Base-by-base conservation (phyloP, 2,113 vertebrate species). In the Chaenocephalus aceratus region DNA sequence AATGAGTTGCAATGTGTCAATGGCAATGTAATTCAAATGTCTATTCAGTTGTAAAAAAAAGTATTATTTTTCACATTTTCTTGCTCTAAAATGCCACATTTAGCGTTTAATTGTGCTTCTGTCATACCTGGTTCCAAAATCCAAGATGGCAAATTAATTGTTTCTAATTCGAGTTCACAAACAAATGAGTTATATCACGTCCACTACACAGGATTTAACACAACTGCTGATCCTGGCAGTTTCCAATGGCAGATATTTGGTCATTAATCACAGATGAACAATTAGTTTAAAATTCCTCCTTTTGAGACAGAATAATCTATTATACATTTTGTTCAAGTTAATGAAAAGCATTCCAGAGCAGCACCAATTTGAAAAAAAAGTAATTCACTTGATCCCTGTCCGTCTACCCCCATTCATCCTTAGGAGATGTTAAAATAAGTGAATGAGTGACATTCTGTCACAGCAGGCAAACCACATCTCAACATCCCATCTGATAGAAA, bases 331-430 rank as follows among this genome's bases (percentile, higher is more conserved):
- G 21, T 26, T 30, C 18, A 60, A 10, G 45, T 48, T 49, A 36
- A 61, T 63, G 60, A 1, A 0, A 48, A 44, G 48, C 72, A 57
- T 63, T 80, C 75, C 23, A 48, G 61, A 18, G 21, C 56, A 83
- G 53, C 52, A 66, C 8, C 65, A 79, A 30, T 30, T 4, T 4
- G 26, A 30, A 4, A 30, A 45, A 75, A 21, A 5, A 63, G 15
- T 66, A n/a, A 72, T 85, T 74, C 54, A 86, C 59, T 48, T 68
- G 53, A 76, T 84, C 36, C 51, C 59, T 73, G 64, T 72, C 74
- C 72, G 58, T 80, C 73, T 12, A 68, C 48, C 73, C 16, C 44
- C 46, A 1, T 56, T 26, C 34, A 21, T 79, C 59, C 30, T 57
- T 51, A 11, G 51, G 46, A 54, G 11, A 72, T 48, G 58, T 41